These are phyloP conservation scores for Sebastes nivosus DNA, from an alignment of 2,797 vertebrate species.

Conservation along the genomic window DNA sequence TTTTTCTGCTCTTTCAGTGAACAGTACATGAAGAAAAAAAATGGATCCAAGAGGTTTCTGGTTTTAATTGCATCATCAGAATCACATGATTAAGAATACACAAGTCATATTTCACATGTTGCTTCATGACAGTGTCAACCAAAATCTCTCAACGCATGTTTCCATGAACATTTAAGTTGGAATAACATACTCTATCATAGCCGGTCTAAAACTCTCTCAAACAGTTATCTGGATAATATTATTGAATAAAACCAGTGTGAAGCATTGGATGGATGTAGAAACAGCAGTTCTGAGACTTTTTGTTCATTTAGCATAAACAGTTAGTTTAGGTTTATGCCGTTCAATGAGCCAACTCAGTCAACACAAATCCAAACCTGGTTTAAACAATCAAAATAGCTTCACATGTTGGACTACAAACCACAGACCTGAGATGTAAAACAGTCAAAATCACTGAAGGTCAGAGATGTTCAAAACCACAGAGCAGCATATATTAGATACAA, in stretches of 20 bases:
- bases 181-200: neutral
- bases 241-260: neutral
- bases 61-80: constrained; percentile 8
- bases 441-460: neutral
- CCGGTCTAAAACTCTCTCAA: neutral
- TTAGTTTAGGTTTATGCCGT: neutral
- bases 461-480: neutral
- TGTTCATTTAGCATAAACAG: constrained; percentile 1
- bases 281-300: neutral
- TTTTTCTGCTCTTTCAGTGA: neutral
- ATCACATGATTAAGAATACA: neutral
- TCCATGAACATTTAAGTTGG: neutral
- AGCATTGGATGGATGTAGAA: neutral
- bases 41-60: neutral
- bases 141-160: neutral
- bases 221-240: neutral
- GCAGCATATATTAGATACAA: neutral
- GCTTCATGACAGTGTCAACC: neutral
- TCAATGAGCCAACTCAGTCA: neutral
- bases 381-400: neutral
- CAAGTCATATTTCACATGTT: neutral
- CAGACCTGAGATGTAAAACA: neutral
- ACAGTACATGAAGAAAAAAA: neutral
- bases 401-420: neutral
- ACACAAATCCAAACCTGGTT: neutral